Percentiles rank a stretch among this genome's conserved stretches.
Evolutionary conservation across 2,113 vertebrate genomes (phyloP).

Genomic region (Tragulus kanchil): DNA sequence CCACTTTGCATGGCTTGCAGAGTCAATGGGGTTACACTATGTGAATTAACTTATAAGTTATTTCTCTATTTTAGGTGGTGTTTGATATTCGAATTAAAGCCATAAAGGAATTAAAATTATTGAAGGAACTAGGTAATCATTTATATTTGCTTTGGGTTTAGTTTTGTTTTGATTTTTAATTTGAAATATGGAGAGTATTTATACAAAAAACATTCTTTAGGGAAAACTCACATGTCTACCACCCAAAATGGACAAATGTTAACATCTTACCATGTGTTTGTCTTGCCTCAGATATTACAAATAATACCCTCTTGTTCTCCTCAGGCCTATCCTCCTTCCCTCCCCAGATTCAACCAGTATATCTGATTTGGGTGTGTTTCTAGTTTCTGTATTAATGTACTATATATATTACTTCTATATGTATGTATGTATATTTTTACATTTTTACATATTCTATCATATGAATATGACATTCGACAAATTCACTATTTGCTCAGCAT

Average conservation of each 20-base stretch:
- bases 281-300: constrained; percentile 3
- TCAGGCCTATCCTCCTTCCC: background rate
- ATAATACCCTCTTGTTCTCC: background rate
- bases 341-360: background rate
- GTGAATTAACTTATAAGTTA: too few relatives aligned
- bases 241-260: constrained; percentile 68
- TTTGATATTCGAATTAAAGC: constrained; percentile 94
- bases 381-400: background rate
- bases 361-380: background rate
- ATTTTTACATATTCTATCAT: background rate
- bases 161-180: constrained; percentile 51
- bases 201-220: constrained; percentile 45
- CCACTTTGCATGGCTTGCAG: background rate
- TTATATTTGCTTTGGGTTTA: constrained; percentile 74
- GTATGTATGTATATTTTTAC: background rate
- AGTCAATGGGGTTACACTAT: background rate
- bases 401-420: background rate
- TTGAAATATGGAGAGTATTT: constrained; percentile 40
- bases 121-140: constrained; percentile 90
- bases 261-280: constrained; percentile 37
- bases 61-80: constrained; percentile 92
- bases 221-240: constrained; percentile 41
- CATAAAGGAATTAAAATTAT: constrained; percentile 91
- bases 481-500: background rate
- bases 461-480: background rate